phyloP scores from a whole-genome alignment of 2,888 invertebrate species.

The Xestia ashworthii region DNA sequence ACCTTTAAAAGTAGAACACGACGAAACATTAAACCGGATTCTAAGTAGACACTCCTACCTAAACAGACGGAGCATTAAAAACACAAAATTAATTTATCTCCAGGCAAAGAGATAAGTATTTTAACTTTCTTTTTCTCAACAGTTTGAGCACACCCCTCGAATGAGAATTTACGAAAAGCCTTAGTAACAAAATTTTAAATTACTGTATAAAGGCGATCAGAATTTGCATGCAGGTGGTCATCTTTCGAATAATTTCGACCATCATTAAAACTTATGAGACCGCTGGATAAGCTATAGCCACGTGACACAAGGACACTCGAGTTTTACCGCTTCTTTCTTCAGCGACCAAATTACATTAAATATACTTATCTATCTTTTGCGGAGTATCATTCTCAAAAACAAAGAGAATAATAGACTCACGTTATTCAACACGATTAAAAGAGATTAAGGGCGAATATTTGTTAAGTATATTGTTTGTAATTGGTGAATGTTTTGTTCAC shows the following conservation, averaged over 20 bases:
- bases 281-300: slow-evolving; percentile 48
- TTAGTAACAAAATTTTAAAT: slow-evolving; percentile 68
- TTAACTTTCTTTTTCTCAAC: slow-evolving; percentile 72
- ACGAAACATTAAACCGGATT: slow-evolving; percentile 52
- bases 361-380: slow-evolving; percentile 35
- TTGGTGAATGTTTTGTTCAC: slow-evolving; percentile 24
- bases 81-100: slow-evolving; percentile 78
- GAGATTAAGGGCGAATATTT: slow-evolving; percentile 17
- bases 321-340: slow-evolving; percentile 31
- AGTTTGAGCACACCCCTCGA: slow-evolving; percentile 69
- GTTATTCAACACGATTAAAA: slow-evolving; percentile 24
- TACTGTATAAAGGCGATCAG: slow-evolving; percentile 67
- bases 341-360: slow-evolving; percentile 32
- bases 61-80: slow-evolving; percentile 63
- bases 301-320: slow-evolving; percentile 33
- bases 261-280: slow-evolving; percentile 78
- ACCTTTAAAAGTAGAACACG: slow-evolving; percentile 37
- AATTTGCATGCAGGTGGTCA: slow-evolving; percentile 78
- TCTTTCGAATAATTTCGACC: slow-evolving; percentile 71
- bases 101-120: slow-evolving; percentile 72
- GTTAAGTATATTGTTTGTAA: slow-evolving; percentile 24
- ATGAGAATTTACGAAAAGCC: slow-evolving; percentile 70
- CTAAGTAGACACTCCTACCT: slow-evolving; percentile 51
- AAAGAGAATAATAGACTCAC: slow-evolving; percentile 31
- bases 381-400: slow-evolving; percentile 49